Conservation (phyloP, 2,797 vertebrate genomes). For the Acomys russatus region DNA sequence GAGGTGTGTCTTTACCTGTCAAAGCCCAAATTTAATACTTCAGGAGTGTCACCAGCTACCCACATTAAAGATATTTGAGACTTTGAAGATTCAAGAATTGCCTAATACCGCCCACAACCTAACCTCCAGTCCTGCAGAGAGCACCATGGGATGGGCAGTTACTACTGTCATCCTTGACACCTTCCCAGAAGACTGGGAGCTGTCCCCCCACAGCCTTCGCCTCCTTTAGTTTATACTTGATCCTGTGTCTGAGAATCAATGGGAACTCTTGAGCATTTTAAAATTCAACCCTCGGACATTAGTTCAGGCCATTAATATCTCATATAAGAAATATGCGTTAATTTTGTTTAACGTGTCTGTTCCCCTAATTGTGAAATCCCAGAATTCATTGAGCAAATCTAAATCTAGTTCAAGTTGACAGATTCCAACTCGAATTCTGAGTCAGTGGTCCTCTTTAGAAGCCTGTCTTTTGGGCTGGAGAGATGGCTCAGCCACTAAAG, state of each 20-base stretch:
- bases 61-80: slow-evolving; percentile 19
- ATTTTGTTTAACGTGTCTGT: slow-evolving; percentile 32
- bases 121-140: neutral
- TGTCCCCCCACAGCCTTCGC: neutral
- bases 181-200: neutral
- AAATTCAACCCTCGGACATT: slow-evolving; percentile 18
- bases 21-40: slow-evolving; percentile 12
- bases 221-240: slow-evolving; percentile 42
- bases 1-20: slow-evolving; percentile 74
- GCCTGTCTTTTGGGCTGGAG: neutral
- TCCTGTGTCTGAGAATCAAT: slow-evolving; percentile 31
- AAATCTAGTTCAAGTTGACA: slow-evolving; percentile 36
- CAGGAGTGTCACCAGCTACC: slow-evolving; percentile 28
- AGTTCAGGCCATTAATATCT: slow-evolving; percentile 13
- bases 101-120: neutral
- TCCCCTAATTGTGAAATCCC: slow-evolving; percentile 59
- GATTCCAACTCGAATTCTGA: slow-evolving; percentile 38
- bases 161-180: neutral
- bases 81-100: slow-evolving; percentile 48
- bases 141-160: neutral
- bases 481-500: too few relatives aligned
- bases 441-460: slow-evolving; percentile 26
- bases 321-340: slow-evolving; percentile 3
- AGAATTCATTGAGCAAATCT: slow-evolving; percentile 60
- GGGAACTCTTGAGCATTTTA: slow-evolving; percentile 23